Conservation (phyloP, 2,113 vertebrate species). For the Bubalus kerabau region DNA sequence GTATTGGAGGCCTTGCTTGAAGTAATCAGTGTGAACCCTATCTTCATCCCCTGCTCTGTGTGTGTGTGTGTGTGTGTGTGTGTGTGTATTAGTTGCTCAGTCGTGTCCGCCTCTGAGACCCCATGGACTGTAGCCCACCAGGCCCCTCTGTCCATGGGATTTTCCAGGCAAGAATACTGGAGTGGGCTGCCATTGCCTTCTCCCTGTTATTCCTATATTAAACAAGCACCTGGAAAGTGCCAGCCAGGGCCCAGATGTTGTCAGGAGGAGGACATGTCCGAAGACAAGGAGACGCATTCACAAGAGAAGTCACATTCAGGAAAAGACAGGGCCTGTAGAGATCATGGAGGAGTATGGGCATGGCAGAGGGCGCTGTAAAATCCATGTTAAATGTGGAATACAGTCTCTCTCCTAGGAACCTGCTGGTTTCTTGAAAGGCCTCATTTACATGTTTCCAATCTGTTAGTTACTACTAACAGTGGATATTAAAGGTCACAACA, state of each 20-base stretch:
- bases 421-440: slow-evolving; percentile 60
- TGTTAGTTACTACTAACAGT: neutral
- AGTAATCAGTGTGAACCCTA: neutral
- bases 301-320: neutral
- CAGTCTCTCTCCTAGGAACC: neutral
- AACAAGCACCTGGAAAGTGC: neutral
- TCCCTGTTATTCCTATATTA: neutral
- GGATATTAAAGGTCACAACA: slow-evolving; percentile 64
- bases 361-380: neutral
- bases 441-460: slow-evolving; percentile 72
- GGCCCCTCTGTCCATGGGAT: neutral
- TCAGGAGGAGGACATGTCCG: neutral
- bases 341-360: neutral
- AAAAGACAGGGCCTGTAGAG: neutral
- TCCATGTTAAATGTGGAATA: neutral
- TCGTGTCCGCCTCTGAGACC: rapidly evolving
- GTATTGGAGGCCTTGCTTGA: neutral
- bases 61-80: neutral
- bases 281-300: neutral
- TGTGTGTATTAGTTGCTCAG: neutral
- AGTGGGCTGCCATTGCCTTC: neutral
- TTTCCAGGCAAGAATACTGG: neutral
- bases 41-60: neutral
- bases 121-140: neutral
- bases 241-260: neutral